Evolutionary conservation across 1,140 invertebrate genomes (phyloP).

Genomic region (Musca domestica): DNA sequence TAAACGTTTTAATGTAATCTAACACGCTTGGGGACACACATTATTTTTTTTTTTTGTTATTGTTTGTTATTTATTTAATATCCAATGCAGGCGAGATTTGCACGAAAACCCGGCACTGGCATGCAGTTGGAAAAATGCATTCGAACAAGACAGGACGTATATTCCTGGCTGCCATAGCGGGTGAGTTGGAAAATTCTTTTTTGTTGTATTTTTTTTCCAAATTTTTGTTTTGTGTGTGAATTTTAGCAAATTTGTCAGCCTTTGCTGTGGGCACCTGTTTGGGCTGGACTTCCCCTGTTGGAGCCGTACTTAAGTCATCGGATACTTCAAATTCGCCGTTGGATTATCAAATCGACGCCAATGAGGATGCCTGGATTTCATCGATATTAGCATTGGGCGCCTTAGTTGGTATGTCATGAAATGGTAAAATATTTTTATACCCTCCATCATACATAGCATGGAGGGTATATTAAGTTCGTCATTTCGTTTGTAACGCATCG

Average conservation of each 20-base stretch:
- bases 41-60: too few species aligned
- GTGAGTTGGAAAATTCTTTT: slow-evolving; percentile 50
- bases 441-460: too few species aligned
- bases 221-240: background rate
- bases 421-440: background rate
- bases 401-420: slow-evolving; percentile 62
- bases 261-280: slow-evolving; percentile 66
- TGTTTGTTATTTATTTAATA: slow-evolving; percentile 25
- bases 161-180: slow-evolving; percentile 61
- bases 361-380: slow-evolving; percentile 76
- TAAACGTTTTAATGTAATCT: too few species aligned
- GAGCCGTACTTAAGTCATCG: slow-evolving; percentile 58
- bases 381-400: slow-evolving; percentile 78
- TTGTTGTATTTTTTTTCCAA: background rate
- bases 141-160: slow-evolving; percentile 61
- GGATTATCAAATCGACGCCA: slow-evolving; percentile 37
- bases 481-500: too few species aligned
- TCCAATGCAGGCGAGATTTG: slow-evolving; percentile 38
- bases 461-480: too few species aligned
- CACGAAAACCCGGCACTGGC: slow-evolving; percentile 17
- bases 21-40: too few species aligned
- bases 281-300: slow-evolving; percentile 74
- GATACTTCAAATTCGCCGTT: slow-evolving; percentile 57
- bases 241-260: slow-evolving; percentile 66
- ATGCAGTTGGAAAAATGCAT: slow-evolving; percentile 57